phyloP scores from a whole-genome alignment of 2,113 vertebrate species.

The Nothocercus nigrocapillus region DNA sequence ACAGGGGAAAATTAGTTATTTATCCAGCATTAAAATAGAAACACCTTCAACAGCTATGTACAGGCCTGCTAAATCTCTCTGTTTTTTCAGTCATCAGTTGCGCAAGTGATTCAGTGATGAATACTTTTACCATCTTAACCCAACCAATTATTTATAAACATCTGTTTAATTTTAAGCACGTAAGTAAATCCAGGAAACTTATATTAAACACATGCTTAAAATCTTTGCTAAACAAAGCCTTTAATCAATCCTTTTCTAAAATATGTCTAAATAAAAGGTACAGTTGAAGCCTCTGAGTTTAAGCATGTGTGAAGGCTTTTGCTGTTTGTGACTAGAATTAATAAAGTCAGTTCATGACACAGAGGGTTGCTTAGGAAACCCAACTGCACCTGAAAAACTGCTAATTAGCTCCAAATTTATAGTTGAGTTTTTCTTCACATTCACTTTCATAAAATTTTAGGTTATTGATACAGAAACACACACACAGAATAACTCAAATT shows the following conservation, averaged over 20 bases:
- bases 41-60: background rate
- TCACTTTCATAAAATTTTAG: background rate
- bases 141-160: background rate
- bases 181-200: background rate
- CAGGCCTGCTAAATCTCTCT: background rate
- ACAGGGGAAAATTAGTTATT: background rate
- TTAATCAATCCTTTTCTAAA: background rate
- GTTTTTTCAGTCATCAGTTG: background rate
- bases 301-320: background rate
- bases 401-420: background rate
- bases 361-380: background rate
- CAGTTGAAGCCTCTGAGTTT: background rate
- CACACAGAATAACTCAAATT: background rate
- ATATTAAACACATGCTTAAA: background rate
- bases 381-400: background rate
- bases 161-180: background rate
- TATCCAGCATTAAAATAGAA: background rate
- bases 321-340: background rate
- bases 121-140: background rate
- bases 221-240: background rate
- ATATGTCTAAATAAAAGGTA: background rate
- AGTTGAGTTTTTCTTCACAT: background rate
- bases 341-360: background rate
- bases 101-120: background rate
- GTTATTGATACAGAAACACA: background rate